Evolutionary conservation across 2,113 vertebrate species (phyloP).

Genomic region (Procavia capensis): DNA sequence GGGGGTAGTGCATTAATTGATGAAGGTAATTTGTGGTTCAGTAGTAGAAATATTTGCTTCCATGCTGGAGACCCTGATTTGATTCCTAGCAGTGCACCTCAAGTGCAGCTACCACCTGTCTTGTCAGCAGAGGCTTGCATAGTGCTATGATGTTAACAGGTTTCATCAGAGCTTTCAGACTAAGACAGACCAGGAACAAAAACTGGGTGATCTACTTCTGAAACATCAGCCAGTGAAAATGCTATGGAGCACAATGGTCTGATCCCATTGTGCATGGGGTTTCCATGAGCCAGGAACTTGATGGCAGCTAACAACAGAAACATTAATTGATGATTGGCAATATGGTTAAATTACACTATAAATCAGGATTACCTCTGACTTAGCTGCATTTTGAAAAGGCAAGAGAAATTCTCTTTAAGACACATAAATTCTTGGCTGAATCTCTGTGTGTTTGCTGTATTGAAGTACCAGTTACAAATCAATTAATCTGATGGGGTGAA

Average conservation of each 20-base stretch:
- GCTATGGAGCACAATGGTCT: neutral
- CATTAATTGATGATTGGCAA: neutral
- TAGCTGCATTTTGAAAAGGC: neutral
- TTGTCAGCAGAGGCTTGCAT: neutral
- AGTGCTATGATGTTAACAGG: neutral
- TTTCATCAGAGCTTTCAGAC: neutral
- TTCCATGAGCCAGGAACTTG: neutral
- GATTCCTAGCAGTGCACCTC: neutral
- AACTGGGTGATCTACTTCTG: neutral
- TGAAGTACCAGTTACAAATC: slow-evolving; percentile 26
- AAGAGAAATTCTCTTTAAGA: slow-evolving; percentile 32
- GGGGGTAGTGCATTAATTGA: neutral
- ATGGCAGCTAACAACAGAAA: neutral
- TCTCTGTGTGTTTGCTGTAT: slow-evolving; percentile 13
- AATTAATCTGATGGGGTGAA: neutral
- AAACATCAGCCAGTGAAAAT: neutral
- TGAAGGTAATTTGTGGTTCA: neutral
- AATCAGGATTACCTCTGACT: neutral
- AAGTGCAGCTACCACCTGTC: neutral
- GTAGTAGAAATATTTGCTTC: neutral
- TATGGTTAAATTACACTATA: neutral
- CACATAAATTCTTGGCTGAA: slow-evolving; percentile 31
- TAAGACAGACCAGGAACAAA: neutral
- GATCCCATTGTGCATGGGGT: neutral
- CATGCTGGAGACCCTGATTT: neutral